Conservation (phyloP, 2,113 vertebrate species). For the Caloenas nicobarica region DNA sequence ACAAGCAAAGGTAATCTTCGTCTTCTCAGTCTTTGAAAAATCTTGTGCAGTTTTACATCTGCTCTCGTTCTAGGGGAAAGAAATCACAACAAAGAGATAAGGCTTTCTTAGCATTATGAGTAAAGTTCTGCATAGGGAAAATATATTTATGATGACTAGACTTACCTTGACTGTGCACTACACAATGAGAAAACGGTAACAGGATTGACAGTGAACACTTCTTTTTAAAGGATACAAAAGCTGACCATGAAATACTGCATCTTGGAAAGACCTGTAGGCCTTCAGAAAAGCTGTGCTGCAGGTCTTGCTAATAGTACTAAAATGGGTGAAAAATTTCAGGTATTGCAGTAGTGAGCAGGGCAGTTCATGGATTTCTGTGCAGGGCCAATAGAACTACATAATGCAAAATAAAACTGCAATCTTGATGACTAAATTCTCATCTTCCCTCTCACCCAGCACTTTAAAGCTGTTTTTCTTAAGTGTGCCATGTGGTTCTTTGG, state of each 20-base stretch:
- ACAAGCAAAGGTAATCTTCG: background rate
- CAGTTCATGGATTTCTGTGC: background rate
- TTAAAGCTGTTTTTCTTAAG: background rate
- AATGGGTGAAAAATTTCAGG: background rate
- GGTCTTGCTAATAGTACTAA: background rate
- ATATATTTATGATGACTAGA: background rate
- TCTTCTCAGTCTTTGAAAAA: background rate
- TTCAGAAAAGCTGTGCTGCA: background rate
- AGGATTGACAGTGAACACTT: background rate
- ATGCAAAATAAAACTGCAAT: background rate
- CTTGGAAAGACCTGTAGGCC: background rate
- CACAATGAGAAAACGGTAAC: background rate
- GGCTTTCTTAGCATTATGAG: background rate
- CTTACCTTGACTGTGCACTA: background rate
- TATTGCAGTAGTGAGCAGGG: background rate
- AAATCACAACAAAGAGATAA: background rate
- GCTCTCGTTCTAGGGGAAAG: background rate
- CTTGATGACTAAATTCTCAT: background rate
- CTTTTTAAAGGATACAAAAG: background rate
- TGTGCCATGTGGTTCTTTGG: background rate
- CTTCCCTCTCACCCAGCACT: background rate
- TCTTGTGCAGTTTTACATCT: background rate
- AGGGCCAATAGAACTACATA: background rate
- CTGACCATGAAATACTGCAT: background rate
- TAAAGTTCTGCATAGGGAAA: background rate